Evolutionary conservation across 2,113 vertebrate species (phyloP), one percentile per base, ranked within the genome.

Genomic region (Castor canadensis): DNA sequence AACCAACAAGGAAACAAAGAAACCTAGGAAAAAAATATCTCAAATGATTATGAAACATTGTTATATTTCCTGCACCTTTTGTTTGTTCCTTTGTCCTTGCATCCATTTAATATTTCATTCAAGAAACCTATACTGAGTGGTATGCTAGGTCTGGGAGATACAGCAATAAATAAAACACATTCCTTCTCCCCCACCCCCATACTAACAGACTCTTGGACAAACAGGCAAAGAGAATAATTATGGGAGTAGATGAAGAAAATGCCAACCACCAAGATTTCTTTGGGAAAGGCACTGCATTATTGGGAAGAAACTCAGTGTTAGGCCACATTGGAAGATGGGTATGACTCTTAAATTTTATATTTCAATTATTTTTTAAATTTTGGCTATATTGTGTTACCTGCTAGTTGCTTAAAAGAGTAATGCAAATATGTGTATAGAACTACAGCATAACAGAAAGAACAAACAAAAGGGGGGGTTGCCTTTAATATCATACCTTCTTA

Each of bases 191-290:
- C 17, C 86, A 5, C n/a, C n/a, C n/a, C n/a, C 5, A 81, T 87
- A 35, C 26, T 73, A n/a, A n/a, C n/a, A n/a, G n/a, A n/a, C 12
- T 87, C 38, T 73, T 67, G 9, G 24, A n/a, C n/a, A 96, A 47
- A 90, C 35, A 89, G 16, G 7, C 45, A 87, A 95, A 45, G 47
- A 73, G 83, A 95, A 84, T 91, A 71, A 40, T 79, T 60, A 83
- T 28, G 1, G 52, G 17, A 69, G 1, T 56, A 22, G n/a, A n/a
- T n/a, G n/a, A 86, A 62, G 45, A 93, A 80, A 89, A 77, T 45
- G 75, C 35, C 35, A 75, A 87, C 72, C 62, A 58, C 47, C 35
- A 79, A 40, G 83, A 75, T 82, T n/a, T n/a, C n/a, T n/a, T 66
- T 86, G 64, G 38, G 32, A 35, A 91, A 93, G 24, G 47, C 1